phyloP scores from a whole-genome alignment of 2,888 invertebrate species.

The Dione juno region DNA sequence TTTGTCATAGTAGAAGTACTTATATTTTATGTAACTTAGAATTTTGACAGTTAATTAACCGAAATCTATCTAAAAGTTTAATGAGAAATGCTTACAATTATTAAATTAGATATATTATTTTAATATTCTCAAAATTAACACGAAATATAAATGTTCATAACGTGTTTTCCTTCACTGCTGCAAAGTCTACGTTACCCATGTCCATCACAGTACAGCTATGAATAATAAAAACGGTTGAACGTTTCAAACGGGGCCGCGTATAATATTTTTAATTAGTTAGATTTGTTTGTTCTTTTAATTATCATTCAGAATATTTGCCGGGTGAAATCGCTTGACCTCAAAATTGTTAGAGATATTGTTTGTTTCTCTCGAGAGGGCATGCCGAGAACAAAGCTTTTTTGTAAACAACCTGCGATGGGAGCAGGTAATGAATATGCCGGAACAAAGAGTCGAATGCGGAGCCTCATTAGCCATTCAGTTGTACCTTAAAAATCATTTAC shows the following conservation, averaged over 20 bases:
- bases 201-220: constrained; percentile 17
- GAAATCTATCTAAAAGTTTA: background rate
- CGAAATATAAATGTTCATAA: constrained; percentile 15
- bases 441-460: constrained; percentile 72
- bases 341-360: constrained; percentile 74
- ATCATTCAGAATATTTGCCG: constrained; percentile 59
- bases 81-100: background rate
- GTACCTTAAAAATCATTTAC: constrained; percentile 77
- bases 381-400: constrained; percentile 70
- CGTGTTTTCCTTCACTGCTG: constrained; percentile 20
- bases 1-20: background rate
- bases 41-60: background rate
- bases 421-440: constrained; percentile 79
- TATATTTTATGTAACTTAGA: background rate
- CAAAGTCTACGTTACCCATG: constrained; percentile 14
- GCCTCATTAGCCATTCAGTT: constrained; percentile 77
- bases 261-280: constrained; percentile 34
- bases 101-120: constrained; percentile 4
- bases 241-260: constrained; percentile 22
- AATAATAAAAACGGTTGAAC: constrained; percentile 22
- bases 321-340: constrained; percentile 70
- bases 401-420: constrained; percentile 66
- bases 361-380: constrained; percentile 65
- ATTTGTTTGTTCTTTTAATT: constrained; percentile 63
- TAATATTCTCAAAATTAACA: constrained; percentile 14